phyloP scores from a whole-genome alignment of 2,888 invertebrate genomes.

The Drosophila leonis region DNA sequence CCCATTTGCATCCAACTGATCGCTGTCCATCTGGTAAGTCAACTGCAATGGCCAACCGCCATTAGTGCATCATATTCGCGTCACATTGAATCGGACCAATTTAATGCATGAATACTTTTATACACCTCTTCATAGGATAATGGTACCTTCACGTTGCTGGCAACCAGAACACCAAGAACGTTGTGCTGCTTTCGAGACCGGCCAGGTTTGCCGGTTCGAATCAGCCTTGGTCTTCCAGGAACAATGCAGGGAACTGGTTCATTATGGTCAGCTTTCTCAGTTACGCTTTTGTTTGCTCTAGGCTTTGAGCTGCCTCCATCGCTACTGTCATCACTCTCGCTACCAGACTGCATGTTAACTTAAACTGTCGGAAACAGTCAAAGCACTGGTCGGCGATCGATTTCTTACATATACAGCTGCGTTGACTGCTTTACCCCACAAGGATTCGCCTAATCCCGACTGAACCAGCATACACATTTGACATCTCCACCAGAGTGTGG shows the following conservation, averaged over 20 bases:
- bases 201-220: too few relatives aligned
- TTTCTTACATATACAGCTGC: not conserved
- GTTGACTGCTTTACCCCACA: not conserved
- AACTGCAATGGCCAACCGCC: constrained; percentile 9
- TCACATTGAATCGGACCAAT: constrained; percentile 4
- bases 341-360: too few relatives aligned
- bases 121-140: constrained; percentile 12
- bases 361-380: not conserved
- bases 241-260: not conserved
- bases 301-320: too few relatives aligned
- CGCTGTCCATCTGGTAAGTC: not conserved
- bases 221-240: constrained; percentile 1
- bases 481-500: constrained; percentile 19
- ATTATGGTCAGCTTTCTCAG: too few relatives aligned
- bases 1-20: constrained; percentile 5
- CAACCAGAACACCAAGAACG: not conserved
- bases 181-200: too few relatives aligned
- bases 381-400: not conserved
- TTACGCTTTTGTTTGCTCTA: too few relatives aligned
- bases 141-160: not conserved
- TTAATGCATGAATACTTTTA: not conserved
- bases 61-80: constrained; percentile 4
- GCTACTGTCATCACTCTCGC: too few relatives aligned
- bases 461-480: constrained; percentile 2
- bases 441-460: not conserved